These are phyloP conservation scores for Eristalis pertinax DNA, from an alignment of 2,888 invertebrate species.

Conservation along the genomic window DNA sequence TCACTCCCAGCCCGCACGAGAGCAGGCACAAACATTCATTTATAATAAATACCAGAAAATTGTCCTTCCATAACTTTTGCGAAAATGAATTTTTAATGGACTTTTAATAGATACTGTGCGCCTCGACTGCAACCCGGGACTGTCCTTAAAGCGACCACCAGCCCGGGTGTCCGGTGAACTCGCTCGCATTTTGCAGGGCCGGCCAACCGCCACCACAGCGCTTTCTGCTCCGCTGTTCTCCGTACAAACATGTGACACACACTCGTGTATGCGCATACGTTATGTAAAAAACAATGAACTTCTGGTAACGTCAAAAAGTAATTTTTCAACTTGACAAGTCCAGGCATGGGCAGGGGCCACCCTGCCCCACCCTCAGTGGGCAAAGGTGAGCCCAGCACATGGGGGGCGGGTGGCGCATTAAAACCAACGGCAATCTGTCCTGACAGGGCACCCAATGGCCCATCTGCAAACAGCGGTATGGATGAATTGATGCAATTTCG, in stretches of 20 bases:
- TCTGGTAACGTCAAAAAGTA: conserved; percentile 37
- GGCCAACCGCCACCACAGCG: neutral
- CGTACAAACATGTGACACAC: neutral
- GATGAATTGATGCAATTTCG: conserved; percentile 51
- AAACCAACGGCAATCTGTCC: conserved; percentile 13
- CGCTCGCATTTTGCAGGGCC: conserved; percentile 6
- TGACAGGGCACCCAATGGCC: neutral
- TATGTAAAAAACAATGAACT: conserved; percentile 24
- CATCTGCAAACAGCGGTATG: conserved; percentile 13
- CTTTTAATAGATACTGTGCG: conserved; percentile 46
- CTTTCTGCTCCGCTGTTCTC: neutral
- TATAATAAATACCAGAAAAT: conserved; percentile 17
- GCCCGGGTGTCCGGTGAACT: neutral
- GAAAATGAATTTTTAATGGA: conserved; percentile 57
- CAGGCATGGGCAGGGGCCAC: neutral
- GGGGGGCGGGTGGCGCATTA: neutral
- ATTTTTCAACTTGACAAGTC: conserved; percentile 63
- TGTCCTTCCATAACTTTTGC: conserved; percentile 15
- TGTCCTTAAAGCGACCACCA: neutral
- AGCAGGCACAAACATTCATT: neutral
- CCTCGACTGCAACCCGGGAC: conserved; percentile 26
- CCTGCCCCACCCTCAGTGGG: neutral
- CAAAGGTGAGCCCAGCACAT: too few relatives aligned
- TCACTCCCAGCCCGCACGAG: neutral
- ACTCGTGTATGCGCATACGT: neutral